Percentiles rank a stretch among this genome's conserved stretches.
Conservation (phyloP, 2,113 vertebrate species). For the Oenanthe melanoleuca region DNA sequence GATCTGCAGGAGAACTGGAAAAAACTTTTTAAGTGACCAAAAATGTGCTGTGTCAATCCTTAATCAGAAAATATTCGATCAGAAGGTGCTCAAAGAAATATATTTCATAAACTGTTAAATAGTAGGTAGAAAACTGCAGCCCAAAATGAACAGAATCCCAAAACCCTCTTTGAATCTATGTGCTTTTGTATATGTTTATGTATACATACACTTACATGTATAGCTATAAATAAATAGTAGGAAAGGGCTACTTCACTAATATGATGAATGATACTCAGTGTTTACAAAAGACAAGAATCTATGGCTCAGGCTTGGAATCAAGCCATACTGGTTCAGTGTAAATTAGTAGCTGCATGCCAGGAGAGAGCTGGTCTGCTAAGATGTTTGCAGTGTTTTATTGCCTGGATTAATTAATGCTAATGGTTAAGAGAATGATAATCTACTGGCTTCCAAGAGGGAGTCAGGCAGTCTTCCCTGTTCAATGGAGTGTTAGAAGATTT, state of each 20-base stretch:
- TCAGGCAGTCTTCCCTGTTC: not conserved
- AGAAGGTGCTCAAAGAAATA: not conserved
- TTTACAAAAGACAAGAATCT: constrained; percentile 25
- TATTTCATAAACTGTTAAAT: not conserved
- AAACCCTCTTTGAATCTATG: not conserved
- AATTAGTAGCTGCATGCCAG: constrained; percentile 12
- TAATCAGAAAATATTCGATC: not conserved
- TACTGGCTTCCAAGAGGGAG: constrained; percentile 31
- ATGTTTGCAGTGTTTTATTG: constrained; percentile 38
- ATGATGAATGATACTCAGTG: not conserved
- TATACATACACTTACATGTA: not conserved
- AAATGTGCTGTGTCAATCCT: not conserved
- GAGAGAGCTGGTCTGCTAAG: constrained; percentile 8
- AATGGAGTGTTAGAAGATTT: constrained; percentile 4
- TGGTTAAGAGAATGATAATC: constrained; percentile 35
- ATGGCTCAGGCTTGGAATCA: not conserved
- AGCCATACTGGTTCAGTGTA: not conserved
- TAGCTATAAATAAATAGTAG: not conserved
- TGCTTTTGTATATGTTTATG: not conserved
- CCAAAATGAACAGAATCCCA: not conserved
- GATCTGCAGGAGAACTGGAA: not conserved
- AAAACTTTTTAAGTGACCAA: not conserved
- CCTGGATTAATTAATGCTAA: constrained; percentile 56
- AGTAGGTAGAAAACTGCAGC: not conserved
- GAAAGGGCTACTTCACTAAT: not conserved